Base-by-base conservation (phyloP, 2,113 vertebrate species). In the Dendrocopos noguchii region DNA sequence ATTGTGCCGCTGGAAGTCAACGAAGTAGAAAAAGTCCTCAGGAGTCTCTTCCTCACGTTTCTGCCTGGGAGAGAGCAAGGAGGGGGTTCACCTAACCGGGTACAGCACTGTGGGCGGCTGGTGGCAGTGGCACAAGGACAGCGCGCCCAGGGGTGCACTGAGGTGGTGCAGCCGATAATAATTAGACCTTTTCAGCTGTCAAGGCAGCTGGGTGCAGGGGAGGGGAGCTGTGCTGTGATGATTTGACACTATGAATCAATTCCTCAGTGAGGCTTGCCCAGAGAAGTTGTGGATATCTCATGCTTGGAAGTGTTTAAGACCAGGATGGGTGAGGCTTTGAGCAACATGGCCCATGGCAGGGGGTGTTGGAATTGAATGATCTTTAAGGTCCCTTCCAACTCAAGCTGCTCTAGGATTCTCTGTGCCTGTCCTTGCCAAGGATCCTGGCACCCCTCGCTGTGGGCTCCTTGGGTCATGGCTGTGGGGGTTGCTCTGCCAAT, bases 1-100 rank as follows among this genome's bases (percentile, higher is more conserved):
- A 1, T 99, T 99, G 97, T 99, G 99, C 91, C 99, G 97, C 97
- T 99, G 99, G 65, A 99, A 98, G 93, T 99, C 99, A 4, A 99
- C 97, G 21, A 99, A 99, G 88, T 99, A 99, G 97, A 99, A 99
- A 36, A 99, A 97, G 53, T 99, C 98, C 50, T 97, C 98, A 0
- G 99, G 98, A 0, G 99, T 99, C 97, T 99, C 98, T 15, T 99
- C 98, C 1, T 99, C 97, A 1, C 99, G 98, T 90, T 98, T 98
- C 98, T 99, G 99, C 97, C 99, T 99, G 97, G 83, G 96, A 89
- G 88, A 57, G 88, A 95, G 66, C 15, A 15, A 34, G 44, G 7
- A 84, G 55, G 7, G 87, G 59, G 33, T 44, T 65, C 60, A 27
- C 13, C 28, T 4, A 1, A 19, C 3, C 2, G 0, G 12, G 64